Conservation (phyloP, 1,140 invertebrate genomes). For the Kradibia gibbosae region DNA sequence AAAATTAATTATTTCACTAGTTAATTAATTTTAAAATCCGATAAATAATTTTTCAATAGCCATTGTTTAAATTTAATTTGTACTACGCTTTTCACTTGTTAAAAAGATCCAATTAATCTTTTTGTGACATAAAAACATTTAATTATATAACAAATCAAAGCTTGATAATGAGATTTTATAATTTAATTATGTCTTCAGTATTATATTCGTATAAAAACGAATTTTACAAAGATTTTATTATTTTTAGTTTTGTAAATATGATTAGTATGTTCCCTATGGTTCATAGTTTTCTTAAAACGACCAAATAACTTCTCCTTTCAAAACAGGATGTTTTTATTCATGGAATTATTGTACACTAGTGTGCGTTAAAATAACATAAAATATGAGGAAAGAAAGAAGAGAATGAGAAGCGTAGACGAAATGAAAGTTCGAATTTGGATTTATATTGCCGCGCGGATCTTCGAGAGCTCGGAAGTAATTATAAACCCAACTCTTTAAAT, state of each 20-base stretch:
- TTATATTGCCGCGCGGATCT: slow-evolving; percentile 38
- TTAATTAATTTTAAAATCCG: neutral
- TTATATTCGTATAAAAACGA: slow-evolving; percentile 1
- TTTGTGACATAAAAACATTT: neutral
- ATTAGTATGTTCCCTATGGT: neutral
- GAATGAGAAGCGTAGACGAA: neutral
- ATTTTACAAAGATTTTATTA: slow-evolving; percentile 38
- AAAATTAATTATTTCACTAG: neutral
- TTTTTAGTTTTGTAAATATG: slow-evolving; percentile 37
- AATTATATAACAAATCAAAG: slow-evolving; percentile 17
- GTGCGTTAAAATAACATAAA: slow-evolving; percentile 31
- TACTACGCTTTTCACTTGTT: slow-evolving; percentile 21
- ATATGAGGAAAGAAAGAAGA: slow-evolving; percentile 32
- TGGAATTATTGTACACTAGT: slow-evolving; percentile 36
- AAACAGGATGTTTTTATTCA: slow-evolving; percentile 50
- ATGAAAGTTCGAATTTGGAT: slow-evolving; percentile 32
- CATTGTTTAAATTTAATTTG: slow-evolving; percentile 1
- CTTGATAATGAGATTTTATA: slow-evolving; percentile 29
- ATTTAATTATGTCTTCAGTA: slow-evolving; percentile 51
- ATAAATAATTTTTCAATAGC: slow-evolving; percentile 2
- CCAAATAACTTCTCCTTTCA: slow-evolving; percentile 48
- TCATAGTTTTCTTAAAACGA: slow-evolving; percentile 35
- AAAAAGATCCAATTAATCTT: slow-evolving; percentile 32
- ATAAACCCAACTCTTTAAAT: slow-evolving; percentile 64
- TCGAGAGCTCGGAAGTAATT: slow-evolving; percentile 67